A percentile compares a stretch with the other conserved stretches of the same genome.
These are phyloP conservation scores for Connochaetes taurinus DNA, from an alignment of 2,113 vertebrate genomes.

Conservation along the genomic window DNA sequence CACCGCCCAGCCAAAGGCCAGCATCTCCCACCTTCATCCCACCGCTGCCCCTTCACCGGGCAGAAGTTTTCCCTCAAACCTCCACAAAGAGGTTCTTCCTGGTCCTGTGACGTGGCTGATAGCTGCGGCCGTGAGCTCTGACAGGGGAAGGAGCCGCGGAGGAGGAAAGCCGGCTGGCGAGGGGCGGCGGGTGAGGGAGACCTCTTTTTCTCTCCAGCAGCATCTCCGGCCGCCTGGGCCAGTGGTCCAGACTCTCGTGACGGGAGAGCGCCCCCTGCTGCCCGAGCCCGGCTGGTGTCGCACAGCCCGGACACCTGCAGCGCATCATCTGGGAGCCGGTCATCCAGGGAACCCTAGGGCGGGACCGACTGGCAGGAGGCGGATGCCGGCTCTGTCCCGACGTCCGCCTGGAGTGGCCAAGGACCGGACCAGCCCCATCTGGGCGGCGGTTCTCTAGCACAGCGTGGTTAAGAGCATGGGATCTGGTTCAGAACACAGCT, in stretches of 20 bases:
- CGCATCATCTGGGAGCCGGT: not conserved
- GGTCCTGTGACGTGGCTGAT: not conserved
- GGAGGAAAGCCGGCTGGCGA: rapidly evolving
- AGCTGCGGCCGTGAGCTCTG: rapidly evolving
- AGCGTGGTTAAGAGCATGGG: not conserved
- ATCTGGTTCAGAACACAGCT: not conserved
- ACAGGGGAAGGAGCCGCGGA: rapidly evolving
- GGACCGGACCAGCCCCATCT: too few relatives aligned
- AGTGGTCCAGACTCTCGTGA: not conserved
- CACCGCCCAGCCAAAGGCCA: not conserved
- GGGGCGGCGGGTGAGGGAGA: rapidly evolving
- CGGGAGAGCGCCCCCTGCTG: conserved; percentile 78
- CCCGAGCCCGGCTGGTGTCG: not conserved
- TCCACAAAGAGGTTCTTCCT: not conserved
- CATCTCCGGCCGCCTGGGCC: rapidly evolving
- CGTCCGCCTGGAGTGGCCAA: not conserved
- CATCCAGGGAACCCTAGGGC: too few relatives aligned
- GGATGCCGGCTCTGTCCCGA: not conserved
- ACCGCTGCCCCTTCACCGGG: not conserved
- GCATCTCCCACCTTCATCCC: not conserved
- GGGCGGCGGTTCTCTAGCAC: not conserved
- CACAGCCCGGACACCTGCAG: not conserved
- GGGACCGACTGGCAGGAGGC: not conserved
- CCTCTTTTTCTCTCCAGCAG: not conserved
- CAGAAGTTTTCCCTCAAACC: not conserved